A percentile compares a stretch with the other conserved stretches of the same genome.
These are phyloP conservation scores for Arge pagana DNA, from an alignment of 2,888 invertebrate genomes.

Conservation along the genomic window DNA sequence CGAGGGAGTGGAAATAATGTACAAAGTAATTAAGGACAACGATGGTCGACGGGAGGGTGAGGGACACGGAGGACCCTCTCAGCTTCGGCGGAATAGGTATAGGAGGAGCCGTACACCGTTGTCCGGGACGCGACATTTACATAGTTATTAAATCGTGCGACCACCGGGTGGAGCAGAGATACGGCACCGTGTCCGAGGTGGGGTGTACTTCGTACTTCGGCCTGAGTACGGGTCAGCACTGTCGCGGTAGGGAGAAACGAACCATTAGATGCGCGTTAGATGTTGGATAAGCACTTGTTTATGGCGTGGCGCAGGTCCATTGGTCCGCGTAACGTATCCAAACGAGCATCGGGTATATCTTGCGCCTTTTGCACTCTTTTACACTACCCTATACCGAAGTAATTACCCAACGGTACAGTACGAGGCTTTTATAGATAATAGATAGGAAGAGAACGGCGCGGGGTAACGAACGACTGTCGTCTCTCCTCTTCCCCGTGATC, in stretches of 20 bases:
- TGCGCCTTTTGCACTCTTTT: no score
- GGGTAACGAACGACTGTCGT: no score
- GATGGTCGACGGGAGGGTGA: slow-evolving; percentile 7
- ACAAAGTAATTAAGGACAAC: slow-evolving; percentile 20
- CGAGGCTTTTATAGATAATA: no score
- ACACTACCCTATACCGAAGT: no score
- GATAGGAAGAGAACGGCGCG: no score
- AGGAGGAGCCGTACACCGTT: no score
- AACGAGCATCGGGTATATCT: no score
- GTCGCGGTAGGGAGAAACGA: background rate
- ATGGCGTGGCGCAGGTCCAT: slow-evolving; percentile 19
- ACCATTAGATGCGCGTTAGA: slow-evolving; percentile 22
- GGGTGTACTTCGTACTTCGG: slow-evolving; percentile 2
- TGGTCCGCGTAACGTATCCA: no score
- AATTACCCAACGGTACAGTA: no score
- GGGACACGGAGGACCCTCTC: slow-evolving; percentile 9
- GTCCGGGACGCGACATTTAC: slow-evolving; percentile 21
- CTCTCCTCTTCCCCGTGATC: no score
- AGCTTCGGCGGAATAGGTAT: background rate
- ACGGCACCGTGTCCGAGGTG: slow-evolving; percentile 9
- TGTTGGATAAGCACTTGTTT: slow-evolving; percentile 21
- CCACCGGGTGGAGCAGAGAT: slow-evolving; percentile 20
- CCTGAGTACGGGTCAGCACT: no score
- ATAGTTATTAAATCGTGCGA: slow-evolving; percentile 22
- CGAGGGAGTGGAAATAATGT: slow-evolving; percentile 18